Percentiles rank a stretch among this genome's conserved stretches.
These are phyloP conservation scores for Drosophila seguyi DNA, from an alignment of 1,140 invertebrate genomes.

Conservation along the genomic window DNA sequence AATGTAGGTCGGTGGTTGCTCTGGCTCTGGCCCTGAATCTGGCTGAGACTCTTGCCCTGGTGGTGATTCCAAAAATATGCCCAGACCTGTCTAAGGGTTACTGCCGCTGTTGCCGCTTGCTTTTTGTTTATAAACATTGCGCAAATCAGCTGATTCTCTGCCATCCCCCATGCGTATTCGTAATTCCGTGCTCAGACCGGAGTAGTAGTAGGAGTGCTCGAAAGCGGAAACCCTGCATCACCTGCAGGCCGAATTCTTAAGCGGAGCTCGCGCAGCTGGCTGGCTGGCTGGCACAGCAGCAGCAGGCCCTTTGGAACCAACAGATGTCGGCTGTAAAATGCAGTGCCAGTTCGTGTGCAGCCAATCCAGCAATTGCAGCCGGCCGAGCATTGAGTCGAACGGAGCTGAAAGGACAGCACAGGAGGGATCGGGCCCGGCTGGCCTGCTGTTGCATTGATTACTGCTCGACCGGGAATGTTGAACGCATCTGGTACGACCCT, in stretches of 20 bases:
- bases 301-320: constrained; percentile 13
- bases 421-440: constrained; percentile 17
- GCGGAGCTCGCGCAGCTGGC: constrained; percentile 35
- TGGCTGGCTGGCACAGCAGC: constrained; percentile 20
- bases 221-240: constrained; percentile 34
- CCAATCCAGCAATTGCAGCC: constrained; percentile 42
- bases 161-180: constrained; percentile 51
- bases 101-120: constrained; percentile 38
- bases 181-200: constrained; percentile 1
- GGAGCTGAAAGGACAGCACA: constrained; percentile 11
- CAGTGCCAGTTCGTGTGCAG: constrained; percentile 31
- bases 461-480: constrained; percentile 6
- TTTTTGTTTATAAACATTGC: constrained; percentile 84
- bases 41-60: constrained; percentile 37
- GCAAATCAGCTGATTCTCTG: constrained; percentile 80
- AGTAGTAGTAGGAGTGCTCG: constrained; percentile 22
- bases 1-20: constrained; percentile 79
- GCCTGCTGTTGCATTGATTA: constrained; percentile 67
- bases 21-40: constrained; percentile 33
- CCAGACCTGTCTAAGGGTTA: constrained; percentile 82
- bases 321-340: constrained; percentile 43
- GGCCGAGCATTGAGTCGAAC: constrained; percentile 20
- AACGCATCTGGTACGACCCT: constrained; percentile 42
- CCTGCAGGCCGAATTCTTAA: constrained; percentile 33
- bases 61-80: constrained; percentile 79